A percentile compares a stretch with the other conserved stretches of the same genome.
Evolutionary conservation across 2,113 vertebrate genomes (phyloP).

Genomic region (Phylloscopus trochilus): DNA sequence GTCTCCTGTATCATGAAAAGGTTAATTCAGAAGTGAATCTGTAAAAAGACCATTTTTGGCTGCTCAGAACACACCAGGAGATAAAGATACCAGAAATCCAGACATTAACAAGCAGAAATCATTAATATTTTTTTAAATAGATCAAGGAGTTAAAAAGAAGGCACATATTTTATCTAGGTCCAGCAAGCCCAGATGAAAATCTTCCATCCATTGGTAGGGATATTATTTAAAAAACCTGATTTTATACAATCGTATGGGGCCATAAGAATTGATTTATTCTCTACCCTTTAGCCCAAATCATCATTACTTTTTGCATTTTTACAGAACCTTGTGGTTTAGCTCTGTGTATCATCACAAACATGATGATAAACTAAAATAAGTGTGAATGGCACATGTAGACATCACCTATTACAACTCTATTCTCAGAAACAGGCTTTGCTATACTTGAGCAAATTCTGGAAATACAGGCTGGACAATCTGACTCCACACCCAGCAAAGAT

Average conservation of each 20-base stretch:
- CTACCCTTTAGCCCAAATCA: not conserved
- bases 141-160: not conserved
- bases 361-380: not conserved
- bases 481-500: not conserved
- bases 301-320: not conserved
- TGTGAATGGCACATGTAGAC: not conserved
- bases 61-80: not conserved
- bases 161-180: not conserved
- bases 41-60: not conserved
- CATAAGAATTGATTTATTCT: not conserved
- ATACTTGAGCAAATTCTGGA: not conserved
- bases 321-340: not conserved
- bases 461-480: not conserved
- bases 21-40: not conserved
- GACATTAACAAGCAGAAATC: not conserved
- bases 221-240: not conserved
- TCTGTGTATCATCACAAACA: not conserved
- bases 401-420: not conserved
- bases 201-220: not conserved
- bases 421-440: not conserved
- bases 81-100: not conserved
- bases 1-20: not conserved
- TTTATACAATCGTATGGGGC: not conserved
- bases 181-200: not conserved
- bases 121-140: not conserved